Conservation (phyloP, 2,888 invertebrate genomes). For the Hypomecis punctinalis region DNA sequence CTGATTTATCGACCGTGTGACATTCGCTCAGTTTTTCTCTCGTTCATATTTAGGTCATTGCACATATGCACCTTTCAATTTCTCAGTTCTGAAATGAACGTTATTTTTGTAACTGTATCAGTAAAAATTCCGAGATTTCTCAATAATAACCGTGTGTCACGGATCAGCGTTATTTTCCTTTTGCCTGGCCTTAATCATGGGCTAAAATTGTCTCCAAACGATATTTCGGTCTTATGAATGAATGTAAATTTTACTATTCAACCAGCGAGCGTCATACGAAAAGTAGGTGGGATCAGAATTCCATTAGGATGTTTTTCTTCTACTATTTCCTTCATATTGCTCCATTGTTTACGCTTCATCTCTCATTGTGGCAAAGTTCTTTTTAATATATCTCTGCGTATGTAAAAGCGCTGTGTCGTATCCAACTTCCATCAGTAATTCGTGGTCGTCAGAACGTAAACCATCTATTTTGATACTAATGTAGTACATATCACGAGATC, state of each 20-base stretch:
- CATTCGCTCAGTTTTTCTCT: slow-evolving; percentile 20
- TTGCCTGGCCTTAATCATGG: slow-evolving; percentile 33
- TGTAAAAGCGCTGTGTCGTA: slow-evolving; percentile 19
- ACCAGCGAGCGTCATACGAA: slow-evolving; percentile 29
- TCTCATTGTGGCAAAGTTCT: slow-evolving; percentile 10
- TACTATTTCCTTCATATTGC: slow-evolving; percentile 14
- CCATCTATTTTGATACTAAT: slow-evolving; percentile 39
- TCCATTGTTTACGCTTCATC: not conserved
- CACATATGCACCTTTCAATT: slow-evolving; percentile 11
- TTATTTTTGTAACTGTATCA: slow-evolving; percentile 34
- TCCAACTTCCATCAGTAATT: not conserved
- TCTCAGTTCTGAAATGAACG: slow-evolving; percentile 6
- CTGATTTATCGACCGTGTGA: slow-evolving; percentile 30
- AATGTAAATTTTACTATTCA: slow-evolving; percentile 34
- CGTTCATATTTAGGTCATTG: slow-evolving; percentile 26
- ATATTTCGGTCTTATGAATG: slow-evolving; percentile 38
- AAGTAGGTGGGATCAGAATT: slow-evolving; percentile 27
- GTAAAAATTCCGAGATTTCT: slow-evolving; percentile 37
- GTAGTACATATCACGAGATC: slow-evolving; percentile 40
- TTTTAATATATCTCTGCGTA: slow-evolving; percentile 9
- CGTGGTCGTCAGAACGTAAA: slow-evolving; percentile 33
- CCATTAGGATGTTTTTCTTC: slow-evolving; percentile 7
- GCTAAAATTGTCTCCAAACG: slow-evolving; percentile 27
- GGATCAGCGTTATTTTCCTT: slow-evolving; percentile 37
- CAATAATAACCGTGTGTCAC: slow-evolving; percentile 40